A percentile compares a stretch with the other conserved stretches of the same genome.
phyloP scores from a whole-genome alignment of 2,888 invertebrate genomes.

The Branchellion lobata region DNA sequence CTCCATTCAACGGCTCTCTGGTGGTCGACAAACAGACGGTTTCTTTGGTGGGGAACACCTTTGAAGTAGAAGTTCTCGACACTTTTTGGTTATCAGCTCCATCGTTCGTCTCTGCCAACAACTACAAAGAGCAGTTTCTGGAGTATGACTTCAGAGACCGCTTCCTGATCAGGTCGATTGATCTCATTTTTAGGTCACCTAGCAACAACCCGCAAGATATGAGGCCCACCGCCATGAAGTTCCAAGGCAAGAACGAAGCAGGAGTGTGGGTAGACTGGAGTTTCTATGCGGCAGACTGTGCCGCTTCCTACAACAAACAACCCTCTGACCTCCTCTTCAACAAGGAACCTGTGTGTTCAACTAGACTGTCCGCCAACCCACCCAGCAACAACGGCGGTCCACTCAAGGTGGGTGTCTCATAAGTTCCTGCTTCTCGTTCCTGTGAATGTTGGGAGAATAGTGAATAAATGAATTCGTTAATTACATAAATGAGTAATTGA shows the following conservation, averaged over 20 bases:
- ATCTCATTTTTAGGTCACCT: not conserved
- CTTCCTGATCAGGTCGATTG: conserved; percentile 4
- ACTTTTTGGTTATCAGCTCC: conserved; percentile 24
- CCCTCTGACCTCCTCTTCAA: not conserved
- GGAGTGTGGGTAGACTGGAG: conserved; percentile 36
- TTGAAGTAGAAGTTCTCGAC: not conserved
- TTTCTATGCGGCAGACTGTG: conserved; percentile 35
- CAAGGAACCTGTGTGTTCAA: not conserved
- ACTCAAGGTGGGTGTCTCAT: conserved; percentile 8
- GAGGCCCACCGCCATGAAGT: conserved; percentile 41
- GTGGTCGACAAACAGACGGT: not conserved
- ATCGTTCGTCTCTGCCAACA: not conserved
- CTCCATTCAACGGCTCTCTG: not conserved
- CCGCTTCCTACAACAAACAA: not conserved
- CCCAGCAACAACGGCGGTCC: conserved; percentile 1
- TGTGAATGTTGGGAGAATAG: no score
- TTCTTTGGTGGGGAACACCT: not conserved
- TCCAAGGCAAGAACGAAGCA: not conserved
- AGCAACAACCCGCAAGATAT: conserved; percentile 1
- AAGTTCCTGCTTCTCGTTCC: no score
- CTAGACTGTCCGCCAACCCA: not conserved
- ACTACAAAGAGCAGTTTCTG: conserved; percentile 11
- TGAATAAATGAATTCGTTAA: no score
- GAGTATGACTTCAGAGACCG: not conserved
- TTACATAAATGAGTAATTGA: no score